Base-by-base conservation (phyloP, 2,888 invertebrate genomes). In the Acanthosepion esculentum region DNA sequence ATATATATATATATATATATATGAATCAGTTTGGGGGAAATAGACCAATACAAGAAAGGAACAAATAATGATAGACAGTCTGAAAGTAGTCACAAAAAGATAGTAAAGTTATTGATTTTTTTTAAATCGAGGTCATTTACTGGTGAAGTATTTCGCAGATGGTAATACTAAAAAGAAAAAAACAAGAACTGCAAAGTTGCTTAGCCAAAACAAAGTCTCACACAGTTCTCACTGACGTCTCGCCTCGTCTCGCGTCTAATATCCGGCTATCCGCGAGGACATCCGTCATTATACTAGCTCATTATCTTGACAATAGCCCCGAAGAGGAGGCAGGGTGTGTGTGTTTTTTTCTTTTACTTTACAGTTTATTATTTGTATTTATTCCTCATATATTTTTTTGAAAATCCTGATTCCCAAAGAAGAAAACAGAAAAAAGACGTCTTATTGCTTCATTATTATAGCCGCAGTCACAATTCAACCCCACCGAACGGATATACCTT, bases 211-310 rank as follows among this genome's bases (percentile, higher is more conserved):
- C 78, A n/a, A 78, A n/a, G n/a, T n/a, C n/a, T n/a, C n/a, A 33
- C 33, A 33, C 15, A 78, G n/a, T 33, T n/a, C 33, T 33, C n/a
- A 12, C 78, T 33, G n/a, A n/a, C 78, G 78, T 33, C n/a, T 78
- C 33, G 12, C 78, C 78, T n/a, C 15, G n/a, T n/a, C 78, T 41
- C 33, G 78, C 78, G n/a, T 78, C n/a, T 78, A 78, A 78, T 78
- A 78, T 78, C 78, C 78, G 78, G 78, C 78, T 78, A 78, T 78
- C 78, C n/a, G 33, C n/a, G 12, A 78, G 78, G 33, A n/a, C 78
- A 78, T 78, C n/a, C n/a, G 78, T 78, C 78, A 78, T 78, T 78
- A n/a, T n/a, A n/a, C 78, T 33, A 78, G 78, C 78, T 78, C 33
- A 78, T 78, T 78, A 78, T 78, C 78, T 78, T n/a, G 78, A 78